These are phyloP conservation scores for Metridium senile DNA, from an alignment of 92 coral and sea anemone genomes.

Conservation along the genomic window DNA sequence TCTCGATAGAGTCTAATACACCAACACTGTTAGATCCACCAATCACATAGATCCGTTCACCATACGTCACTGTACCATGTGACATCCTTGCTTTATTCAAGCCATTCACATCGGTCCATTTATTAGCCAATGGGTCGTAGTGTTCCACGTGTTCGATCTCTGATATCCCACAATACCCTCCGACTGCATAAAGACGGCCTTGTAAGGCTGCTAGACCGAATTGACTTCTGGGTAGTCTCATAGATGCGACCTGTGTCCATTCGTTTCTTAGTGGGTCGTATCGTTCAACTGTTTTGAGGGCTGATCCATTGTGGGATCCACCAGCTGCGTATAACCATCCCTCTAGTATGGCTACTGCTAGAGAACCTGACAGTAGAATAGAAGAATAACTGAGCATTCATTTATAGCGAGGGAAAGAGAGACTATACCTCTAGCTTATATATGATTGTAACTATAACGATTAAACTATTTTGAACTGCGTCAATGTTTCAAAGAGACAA, in stretches of 20 bases:
- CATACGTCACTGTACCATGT: conserved; percentile 82
- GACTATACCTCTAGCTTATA: no score
- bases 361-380: conserved; percentile 78
- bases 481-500: no score
- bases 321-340: conserved; percentile 98
- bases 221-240: conserved; percentile 95
- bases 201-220: conserved; percentile 86
- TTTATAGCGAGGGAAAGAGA: no score
- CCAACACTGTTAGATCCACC: conserved; percentile 93
- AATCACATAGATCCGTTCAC: conserved; percentile 85
- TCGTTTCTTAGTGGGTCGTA: conserved; percentile 88
- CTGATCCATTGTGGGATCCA: conserved; percentile 98
- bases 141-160: conserved; percentile 96
- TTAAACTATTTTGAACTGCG: no score
- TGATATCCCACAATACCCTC: conserved; percentile 94
- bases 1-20: conserved; percentile 93
- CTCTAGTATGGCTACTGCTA: conserved; percentile 85
- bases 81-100: conserved; percentile 96
- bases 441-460: no score
- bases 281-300: conserved; percentile 92
- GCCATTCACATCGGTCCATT: conserved; percentile 92
- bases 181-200: conserved; percentile 89
- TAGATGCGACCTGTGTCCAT: conserved; percentile 89
- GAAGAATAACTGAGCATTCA: no score
- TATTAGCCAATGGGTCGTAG: conserved; percentile 93